Evolutionary conservation across 1,140 invertebrate genomes (phyloP).

Genomic region (Glomeris maerens): DNA sequence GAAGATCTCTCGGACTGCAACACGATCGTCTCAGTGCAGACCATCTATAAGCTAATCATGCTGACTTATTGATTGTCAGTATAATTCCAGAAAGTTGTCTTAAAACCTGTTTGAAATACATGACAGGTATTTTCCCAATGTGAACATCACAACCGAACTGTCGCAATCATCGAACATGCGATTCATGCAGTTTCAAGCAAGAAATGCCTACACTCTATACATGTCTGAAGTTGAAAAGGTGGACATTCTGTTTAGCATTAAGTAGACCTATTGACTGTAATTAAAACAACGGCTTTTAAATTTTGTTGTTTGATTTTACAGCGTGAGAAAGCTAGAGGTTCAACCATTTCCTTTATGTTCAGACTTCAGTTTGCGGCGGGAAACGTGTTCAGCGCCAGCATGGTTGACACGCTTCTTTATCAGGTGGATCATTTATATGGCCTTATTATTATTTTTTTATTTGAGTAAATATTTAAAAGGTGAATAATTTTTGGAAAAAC

Average conservation of each 20-base stretch:
- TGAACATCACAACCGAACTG: constrained; percentile 92
- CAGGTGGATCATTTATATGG: constrained; percentile 25
- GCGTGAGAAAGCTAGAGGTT: constrained; percentile 91
- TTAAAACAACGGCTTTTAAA: background rate
- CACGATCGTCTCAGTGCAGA: constrained; percentile 95
- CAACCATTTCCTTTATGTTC: constrained; percentile 99
- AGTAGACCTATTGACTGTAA: background rate
- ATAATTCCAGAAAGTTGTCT: background rate
- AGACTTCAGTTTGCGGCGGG: constrained; percentile 92
- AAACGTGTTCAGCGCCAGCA: constrained; percentile 75
- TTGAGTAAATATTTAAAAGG: background rate
- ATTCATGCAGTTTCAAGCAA: constrained; percentile 96
- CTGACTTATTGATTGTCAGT: background rate
- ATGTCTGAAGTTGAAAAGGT: constrained; percentile 99
- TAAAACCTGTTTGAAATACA: constrained; percentile 16
- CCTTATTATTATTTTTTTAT: background rate
- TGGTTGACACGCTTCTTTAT: constrained; percentile 44
- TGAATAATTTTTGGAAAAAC: background rate
- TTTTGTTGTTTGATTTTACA: constrained; percentile 43
- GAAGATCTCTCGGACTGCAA: constrained; percentile 92
- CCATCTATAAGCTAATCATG: constrained; percentile 80
- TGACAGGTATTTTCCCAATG: constrained; percentile 90
- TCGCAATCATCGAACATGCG: constrained; percentile 96
- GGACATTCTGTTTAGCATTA: constrained; percentile 16
- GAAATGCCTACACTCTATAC: constrained; percentile 89